Evolutionary conservation across 2,888 invertebrate species (phyloP).

Genomic region (Priocnemis perturbator): DNA sequence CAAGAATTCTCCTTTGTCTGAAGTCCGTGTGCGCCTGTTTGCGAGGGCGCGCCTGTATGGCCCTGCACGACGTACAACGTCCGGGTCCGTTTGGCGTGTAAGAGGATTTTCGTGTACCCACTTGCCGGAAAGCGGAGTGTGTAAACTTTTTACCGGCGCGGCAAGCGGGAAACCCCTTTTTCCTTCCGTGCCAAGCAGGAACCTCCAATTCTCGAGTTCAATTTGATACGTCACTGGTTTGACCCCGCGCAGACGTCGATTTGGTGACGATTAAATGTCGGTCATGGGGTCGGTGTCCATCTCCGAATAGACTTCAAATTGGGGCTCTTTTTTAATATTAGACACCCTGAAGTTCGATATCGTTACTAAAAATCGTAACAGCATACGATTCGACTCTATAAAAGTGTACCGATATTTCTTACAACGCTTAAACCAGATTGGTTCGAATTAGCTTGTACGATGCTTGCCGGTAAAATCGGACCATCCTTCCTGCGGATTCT

Average conservation of each 20-base stretch:
- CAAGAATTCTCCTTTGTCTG: background rate
- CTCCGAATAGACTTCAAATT: no score
- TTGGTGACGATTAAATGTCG: constrained; percentile 35
- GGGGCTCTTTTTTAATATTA: no score
- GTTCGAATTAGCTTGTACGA: no score
- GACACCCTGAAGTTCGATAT: no score
- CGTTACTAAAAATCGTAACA: no score
- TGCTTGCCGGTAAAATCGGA: no score
- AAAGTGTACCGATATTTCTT: no score
- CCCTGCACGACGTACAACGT: constrained; percentile 30
- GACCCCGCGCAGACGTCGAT: constrained; percentile 26
- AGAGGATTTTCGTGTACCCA: constrained; percentile 57
- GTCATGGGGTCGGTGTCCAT: background rate
- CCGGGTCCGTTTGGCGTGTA: constrained; percentile 43
- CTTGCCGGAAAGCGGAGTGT: constrained; percentile 51
- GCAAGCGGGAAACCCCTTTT: constrained; percentile 33
- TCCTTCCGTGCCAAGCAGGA: constrained; percentile 31
- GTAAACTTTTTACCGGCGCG: constrained; percentile 52
- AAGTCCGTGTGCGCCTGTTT: constrained; percentile 8
- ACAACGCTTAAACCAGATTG: no score
- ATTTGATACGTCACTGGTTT: constrained; percentile 35
- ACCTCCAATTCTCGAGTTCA: constrained; percentile 31
- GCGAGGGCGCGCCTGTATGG: background rate
- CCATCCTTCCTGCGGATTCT: no score
- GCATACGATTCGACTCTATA: no score